phyloP scores from a whole-genome alignment of 2,888 invertebrate species.

The Drepanosiphum platanoidis region DNA sequence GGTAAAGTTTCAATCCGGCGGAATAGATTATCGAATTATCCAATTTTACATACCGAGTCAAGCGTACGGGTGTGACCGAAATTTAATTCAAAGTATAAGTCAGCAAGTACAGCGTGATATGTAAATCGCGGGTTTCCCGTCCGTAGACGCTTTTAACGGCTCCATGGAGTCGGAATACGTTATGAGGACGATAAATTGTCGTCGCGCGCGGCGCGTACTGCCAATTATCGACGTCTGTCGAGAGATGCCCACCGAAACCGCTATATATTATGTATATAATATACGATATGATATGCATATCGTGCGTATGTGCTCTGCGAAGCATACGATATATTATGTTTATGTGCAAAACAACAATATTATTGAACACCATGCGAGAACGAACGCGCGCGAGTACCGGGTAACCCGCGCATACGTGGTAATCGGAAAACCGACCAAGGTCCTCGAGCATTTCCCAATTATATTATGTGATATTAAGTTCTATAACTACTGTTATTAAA shows the following conservation, averaged over 20 bases:
- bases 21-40: constrained; percentile 11
- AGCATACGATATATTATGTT: too few species aligned
- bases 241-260: too few species aligned
- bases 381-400: too few species aligned
- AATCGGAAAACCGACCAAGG: too few species aligned
- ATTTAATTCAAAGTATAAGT: not conserved
- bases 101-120: not conserved
- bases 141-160: not conserved
- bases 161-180: not conserved
- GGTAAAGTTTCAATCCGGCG: not conserved
- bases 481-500: too few species aligned
- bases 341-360: too few species aligned
- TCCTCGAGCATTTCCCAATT: too few species aligned
- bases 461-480: too few species aligned
- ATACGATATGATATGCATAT: not conserved
- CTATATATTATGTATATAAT: not conserved
- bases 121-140: not conserved
- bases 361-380: too few species aligned
- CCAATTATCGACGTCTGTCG: not conserved
- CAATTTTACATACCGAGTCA: not conserved
- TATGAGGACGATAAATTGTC: not conserved
- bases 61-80: not conserved
- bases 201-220: not conserved
- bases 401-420: too few species aligned
- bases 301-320: too few species aligned